phyloP scores from a whole-genome alignment of 2,888 invertebrate species.

The Cyclophora albipunctata region DNA sequence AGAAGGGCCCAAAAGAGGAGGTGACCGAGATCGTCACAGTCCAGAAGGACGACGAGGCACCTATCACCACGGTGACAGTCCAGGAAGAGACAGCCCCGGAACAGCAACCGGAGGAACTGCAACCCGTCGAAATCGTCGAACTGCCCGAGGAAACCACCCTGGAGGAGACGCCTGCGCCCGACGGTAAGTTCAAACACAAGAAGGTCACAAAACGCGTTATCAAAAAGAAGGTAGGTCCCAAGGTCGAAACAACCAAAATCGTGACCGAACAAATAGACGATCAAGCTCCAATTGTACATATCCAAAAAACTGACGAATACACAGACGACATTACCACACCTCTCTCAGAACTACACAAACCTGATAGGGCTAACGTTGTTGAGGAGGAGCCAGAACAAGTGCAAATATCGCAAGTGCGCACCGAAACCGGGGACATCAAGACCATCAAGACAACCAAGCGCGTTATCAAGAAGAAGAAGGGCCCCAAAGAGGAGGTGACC shows the following conservation, averaged over 20 bases:
- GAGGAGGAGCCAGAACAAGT: neutral
- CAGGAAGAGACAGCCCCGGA: conserved; percentile 46
- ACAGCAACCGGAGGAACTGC: conserved; percentile 22
- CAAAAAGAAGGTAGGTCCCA: conserved; percentile 34
- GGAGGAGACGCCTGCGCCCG: conserved; percentile 5
- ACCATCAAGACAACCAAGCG: neutral
- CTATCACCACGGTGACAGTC: conserved; percentile 22
- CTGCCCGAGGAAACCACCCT: conserved; percentile 7
- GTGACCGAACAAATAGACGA: conserved; percentile 36
- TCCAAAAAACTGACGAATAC: conserved; percentile 23
- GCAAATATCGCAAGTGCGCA: neutral
- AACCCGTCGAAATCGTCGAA: conserved; percentile 12
- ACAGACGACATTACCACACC: conserved; percentile 28
- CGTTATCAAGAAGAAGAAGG: conserved; percentile 21
- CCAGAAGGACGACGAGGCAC: conserved; percentile 35
- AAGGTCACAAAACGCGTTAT: conserved; percentile 27
- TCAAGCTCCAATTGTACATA: conserved; percentile 18
- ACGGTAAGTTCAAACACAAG: conserved; percentile 15
- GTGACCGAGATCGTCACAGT: conserved; percentile 32
- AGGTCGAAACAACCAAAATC: conserved; percentile 42
- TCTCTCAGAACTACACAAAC: conserved; percentile 13
- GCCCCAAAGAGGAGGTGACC: conserved; percentile 18
- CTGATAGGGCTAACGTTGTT: conserved; percentile 23
- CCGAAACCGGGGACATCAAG: neutral
- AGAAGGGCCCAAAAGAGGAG: conserved; percentile 14